A percentile compares a stretch with the other conserved stretches of the same genome.
Evolutionary conservation across 1,140 invertebrate species (phyloP).

Genomic region (Copidosoma floridanum): DNA sequence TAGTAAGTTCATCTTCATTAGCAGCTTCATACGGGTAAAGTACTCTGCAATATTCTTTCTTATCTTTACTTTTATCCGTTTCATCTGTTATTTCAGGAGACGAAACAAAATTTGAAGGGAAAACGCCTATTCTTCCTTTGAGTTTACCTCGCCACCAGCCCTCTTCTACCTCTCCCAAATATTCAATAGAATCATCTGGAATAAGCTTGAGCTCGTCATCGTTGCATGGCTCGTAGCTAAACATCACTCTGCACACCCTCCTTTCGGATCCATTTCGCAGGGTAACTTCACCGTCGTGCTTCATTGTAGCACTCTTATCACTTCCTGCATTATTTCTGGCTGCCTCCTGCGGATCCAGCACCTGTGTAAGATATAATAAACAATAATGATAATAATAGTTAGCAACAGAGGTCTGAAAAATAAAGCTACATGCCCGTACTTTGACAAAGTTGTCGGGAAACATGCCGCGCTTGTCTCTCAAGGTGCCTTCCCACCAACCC

Average conservation of each 20-base stretch:
- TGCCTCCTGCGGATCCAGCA: constrained; percentile 11
- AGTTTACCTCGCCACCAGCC: constrained; percentile 87
- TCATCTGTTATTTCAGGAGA: constrained; percentile 38
- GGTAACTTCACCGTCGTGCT: constrained; percentile 40
- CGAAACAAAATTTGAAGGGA: constrained; percentile 92
- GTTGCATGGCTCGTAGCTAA: constrained; percentile 87
- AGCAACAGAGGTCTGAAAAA: background rate
- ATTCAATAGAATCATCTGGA: constrained; percentile 84
- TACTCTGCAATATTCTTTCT: constrained; percentile 76
- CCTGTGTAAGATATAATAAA: no score
- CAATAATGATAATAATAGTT: constrained; percentile 28
- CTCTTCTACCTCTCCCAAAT: constrained; percentile 85
- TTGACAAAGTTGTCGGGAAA: constrained; percentile 97
- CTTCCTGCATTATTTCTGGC: constrained; percentile 23
- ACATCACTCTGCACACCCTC: constrained; percentile 79
- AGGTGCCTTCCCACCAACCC: constrained; percentile 96
- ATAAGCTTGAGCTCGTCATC: constrained; percentile 85
- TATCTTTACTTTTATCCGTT: constrained; percentile 37
- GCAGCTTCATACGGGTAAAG: constrained; percentile 86
- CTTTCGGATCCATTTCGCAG: constrained; percentile 51
- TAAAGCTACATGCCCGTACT: no score
- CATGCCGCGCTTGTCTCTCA: constrained; percentile 86
- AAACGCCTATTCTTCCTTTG: constrained; percentile 76
- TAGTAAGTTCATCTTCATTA: constrained; percentile 90
- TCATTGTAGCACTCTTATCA: no score